Evolutionary conservation across 2,797 vertebrate genomes (phyloP).

Genomic region (Cichlasoma orientale): DNA sequence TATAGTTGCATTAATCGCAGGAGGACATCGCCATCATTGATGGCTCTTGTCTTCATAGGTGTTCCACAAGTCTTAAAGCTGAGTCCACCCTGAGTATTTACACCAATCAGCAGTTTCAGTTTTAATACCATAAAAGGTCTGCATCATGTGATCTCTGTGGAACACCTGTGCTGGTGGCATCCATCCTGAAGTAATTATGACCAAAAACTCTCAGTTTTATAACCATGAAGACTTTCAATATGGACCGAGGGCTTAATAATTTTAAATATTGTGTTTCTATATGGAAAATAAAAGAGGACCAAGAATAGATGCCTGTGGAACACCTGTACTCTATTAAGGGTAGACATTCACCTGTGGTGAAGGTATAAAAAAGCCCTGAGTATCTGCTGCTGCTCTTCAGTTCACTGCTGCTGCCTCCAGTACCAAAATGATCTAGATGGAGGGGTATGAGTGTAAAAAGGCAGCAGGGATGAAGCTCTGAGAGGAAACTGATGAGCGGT

Average conservation of each 20-base stretch:
- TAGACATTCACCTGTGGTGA: no score
- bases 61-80: no score
- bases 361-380: neutral
- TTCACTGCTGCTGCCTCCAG: no score
- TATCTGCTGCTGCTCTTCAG: neutral
- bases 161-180: neutral
- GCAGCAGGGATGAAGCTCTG: neutral
- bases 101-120: fast-evolving
- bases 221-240: neutral
- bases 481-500: slow-evolving; percentile 19
- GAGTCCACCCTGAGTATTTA: neutral
- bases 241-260: neutral
- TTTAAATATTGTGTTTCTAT: neutral
- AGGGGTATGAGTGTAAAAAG: slow-evolving; percentile 5
- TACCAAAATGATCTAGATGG: neutral
- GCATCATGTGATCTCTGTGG: no score
- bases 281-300: fast-evolving
- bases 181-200: neutral
- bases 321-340: no score
- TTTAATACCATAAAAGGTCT: neutral
- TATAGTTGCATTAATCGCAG: no score
- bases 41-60: no score
- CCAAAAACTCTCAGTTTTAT: neutral
- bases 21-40: no score
- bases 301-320: neutral